Evolutionary conservation across 2,888 invertebrate genomes (phyloP).

Genomic region (Corythucha ciliata): DNA sequence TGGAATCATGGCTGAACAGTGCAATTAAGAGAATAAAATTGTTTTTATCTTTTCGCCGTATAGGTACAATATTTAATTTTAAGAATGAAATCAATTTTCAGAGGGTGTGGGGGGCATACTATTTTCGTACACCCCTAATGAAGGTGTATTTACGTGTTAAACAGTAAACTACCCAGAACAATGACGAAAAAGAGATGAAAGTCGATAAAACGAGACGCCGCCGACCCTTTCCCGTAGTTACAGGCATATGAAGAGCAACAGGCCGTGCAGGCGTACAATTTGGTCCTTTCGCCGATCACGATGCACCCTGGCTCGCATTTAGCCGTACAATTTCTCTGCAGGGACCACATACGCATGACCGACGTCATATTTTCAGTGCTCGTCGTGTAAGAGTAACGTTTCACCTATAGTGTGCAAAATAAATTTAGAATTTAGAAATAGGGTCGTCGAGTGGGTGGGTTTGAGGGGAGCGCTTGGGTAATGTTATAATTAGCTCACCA

Average conservation of each 20-base stretch:
- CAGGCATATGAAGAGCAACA: constrained; percentile 72
- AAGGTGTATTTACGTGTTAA: no score
- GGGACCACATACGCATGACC: constrained; percentile 68
- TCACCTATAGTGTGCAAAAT: constrained; percentile 49
- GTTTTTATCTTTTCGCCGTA: no score
- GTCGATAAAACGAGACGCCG: no score
- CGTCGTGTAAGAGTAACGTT: constrained; percentile 72
- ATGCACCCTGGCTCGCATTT: constrained; percentile 82
- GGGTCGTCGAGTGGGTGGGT: neutral
- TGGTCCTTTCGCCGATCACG: constrained; percentile 79
- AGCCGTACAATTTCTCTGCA: constrained; percentile 72
- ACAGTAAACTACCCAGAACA: no score
- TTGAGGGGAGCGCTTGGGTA: neutral
- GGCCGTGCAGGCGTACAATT: constrained; percentile 76
- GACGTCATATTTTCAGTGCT: constrained; percentile 71
- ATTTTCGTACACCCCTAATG: no score
- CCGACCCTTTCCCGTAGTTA: constrained; percentile 56
- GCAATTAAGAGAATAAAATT: no score
- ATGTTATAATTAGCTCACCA: constrained; percentile 48
- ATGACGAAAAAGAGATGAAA: no score
- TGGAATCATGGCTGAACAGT: no score
- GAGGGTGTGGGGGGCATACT: no score
- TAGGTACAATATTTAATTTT: no score
- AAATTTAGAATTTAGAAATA: neutral
- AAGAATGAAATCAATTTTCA: no score